Conservation (phyloP, 53 echinoderm and acorn worm species). For the Temnopleurus reevesii region DNA sequence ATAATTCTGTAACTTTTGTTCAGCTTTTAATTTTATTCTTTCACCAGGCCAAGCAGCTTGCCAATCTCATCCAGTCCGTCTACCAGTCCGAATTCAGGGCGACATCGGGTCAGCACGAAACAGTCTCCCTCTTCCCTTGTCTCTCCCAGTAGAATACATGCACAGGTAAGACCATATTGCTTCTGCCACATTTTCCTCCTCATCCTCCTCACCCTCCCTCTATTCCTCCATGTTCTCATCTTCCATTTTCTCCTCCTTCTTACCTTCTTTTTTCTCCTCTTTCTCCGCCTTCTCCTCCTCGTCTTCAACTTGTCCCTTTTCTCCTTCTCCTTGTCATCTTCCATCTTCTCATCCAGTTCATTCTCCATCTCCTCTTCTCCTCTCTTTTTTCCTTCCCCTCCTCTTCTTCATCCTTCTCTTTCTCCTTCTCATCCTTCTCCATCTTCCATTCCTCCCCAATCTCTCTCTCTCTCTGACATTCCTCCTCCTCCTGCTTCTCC, state of each 20-base stretch:
- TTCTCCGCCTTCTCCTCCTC: neutral
- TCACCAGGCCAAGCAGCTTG: constrained; percentile 83
- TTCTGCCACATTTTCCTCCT: too few relatives aligned
- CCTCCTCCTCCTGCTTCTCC: neutral
- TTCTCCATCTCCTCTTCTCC: neutral
- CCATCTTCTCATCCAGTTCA: neutral
- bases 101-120: constrained; percentile 38
- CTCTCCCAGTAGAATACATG: constrained; percentile 41
- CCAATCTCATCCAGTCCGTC: constrained; percentile 71
- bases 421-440: neutral
- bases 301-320: too few relatives aligned
- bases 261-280: too few relatives aligned
- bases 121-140: constrained; percentile 34
- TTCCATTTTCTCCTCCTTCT: too few relatives aligned
- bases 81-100: neutral
- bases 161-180: constrained; percentile 26
- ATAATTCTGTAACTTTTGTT: too few relatives aligned
- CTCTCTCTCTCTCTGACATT: neutral
- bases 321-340: too few relatives aligned
- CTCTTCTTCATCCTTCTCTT: neutral
- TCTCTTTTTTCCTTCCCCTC: neutral
- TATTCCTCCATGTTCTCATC: too few relatives aligned
- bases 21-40: neutral
- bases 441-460: neutral
- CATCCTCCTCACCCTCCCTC: too few relatives aligned